Conservation (phyloP, 1,140 invertebrate genomes). For the Coelopa frigida region DNA sequence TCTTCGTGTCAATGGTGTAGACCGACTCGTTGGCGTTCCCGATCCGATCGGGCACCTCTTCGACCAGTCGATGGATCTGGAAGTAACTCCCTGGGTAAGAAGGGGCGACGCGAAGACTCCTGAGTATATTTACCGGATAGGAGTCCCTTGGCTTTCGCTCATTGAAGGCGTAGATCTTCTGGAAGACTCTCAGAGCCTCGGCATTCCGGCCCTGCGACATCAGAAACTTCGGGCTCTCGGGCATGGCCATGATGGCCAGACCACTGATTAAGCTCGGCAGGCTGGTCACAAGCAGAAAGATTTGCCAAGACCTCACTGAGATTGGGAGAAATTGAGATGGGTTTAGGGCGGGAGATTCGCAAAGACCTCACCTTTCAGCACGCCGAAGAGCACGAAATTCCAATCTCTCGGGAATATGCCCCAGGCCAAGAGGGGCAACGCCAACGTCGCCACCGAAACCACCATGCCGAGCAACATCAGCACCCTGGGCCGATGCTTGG, state of each 20-base stretch:
- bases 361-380: constrained; percentile 52
- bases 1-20: constrained; percentile 32
- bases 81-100: background rate
- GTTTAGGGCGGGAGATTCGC: too few relatives aligned
- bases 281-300: constrained; percentile 60
- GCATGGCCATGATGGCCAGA: constrained; percentile 56
- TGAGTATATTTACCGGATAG: constrained; percentile 53
- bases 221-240: constrained; percentile 77
- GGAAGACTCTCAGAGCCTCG: constrained; percentile 50
- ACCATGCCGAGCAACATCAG: constrained; percentile 56
- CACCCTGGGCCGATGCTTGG: constrained; percentile 54
- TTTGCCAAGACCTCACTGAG: constrained; percentile 68
- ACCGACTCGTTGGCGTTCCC: constrained; percentile 22
- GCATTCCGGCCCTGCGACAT: constrained; percentile 63
- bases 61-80: constrained; percentile 28
- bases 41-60: constrained; percentile 29
- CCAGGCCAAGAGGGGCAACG: constrained; percentile 53
- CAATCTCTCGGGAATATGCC: constrained; percentile 46
- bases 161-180: constrained; percentile 47
- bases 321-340: too few relatives aligned
- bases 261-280: constrained; percentile 59
- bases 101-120: background rate
- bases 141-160: constrained; percentile 50
- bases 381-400: constrained; percentile 47
- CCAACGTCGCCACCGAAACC: constrained; percentile 50